Evolutionary conservation across 2,113 vertebrate genomes (phyloP).

Genomic region (Mesembrinibis cayennensis): DNA sequence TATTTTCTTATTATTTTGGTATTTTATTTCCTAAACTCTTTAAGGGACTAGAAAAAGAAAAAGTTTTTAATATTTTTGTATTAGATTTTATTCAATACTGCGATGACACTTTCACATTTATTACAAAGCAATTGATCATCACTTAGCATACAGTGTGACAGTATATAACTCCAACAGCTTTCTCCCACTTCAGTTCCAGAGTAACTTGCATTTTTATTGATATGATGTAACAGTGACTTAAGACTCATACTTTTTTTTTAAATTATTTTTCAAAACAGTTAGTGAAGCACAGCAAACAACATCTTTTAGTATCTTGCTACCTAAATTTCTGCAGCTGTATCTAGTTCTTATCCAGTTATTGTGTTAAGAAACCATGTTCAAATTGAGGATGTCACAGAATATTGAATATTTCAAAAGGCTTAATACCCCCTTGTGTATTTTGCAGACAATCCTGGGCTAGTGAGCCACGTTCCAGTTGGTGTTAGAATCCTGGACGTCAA

Average conservation of each 20-base stretch:
- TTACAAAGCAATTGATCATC: neutral
- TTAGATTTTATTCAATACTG: neutral
- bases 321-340: neutral
- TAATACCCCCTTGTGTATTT: slow-evolving; percentile 45
- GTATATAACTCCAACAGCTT: neutral
- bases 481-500: slow-evolving; percentile 93
- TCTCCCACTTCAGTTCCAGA: neutral
- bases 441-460: slow-evolving; percentile 86
- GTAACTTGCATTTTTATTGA: slow-evolving; percentile 33
- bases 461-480: slow-evolving; percentile 86
- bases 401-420: slow-evolving; percentile 8
- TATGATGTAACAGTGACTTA: slow-evolving; percentile 15
- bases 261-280: neutral
- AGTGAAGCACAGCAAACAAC: slow-evolving; percentile 19
- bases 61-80: neutral
- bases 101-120: neutral
- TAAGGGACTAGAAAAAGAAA: neutral
- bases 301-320: neutral
- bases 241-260: neutral
- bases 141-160: neutral
- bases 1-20: neutral
- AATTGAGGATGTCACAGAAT: neutral
- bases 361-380: slow-evolving; percentile 22
- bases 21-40: neutral
- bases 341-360: neutral